phyloP scores from a whole-genome alignment of 2,888 invertebrate species.

The Eudemis profundana region DNA sequence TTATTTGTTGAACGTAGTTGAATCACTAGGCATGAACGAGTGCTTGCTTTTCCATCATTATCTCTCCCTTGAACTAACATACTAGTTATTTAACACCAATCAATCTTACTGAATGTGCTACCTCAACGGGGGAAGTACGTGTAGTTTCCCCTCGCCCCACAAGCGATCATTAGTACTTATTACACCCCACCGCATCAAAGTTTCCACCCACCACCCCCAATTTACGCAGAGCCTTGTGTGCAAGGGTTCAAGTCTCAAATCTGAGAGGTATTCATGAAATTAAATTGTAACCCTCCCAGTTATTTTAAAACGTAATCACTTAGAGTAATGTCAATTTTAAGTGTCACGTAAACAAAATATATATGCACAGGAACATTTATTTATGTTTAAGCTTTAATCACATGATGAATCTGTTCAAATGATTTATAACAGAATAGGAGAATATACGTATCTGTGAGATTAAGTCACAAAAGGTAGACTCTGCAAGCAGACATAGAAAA shows the following conservation, averaged over 20 bases:
- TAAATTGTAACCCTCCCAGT: constrained; percentile 27
- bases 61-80: constrained; percentile 13
- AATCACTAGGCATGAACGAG: background rate
- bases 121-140: constrained; percentile 23
- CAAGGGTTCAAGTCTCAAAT: constrained; percentile 39
- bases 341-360: constrained; percentile 18
- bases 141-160: constrained; percentile 35
- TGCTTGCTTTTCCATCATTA: constrained; percentile 1
- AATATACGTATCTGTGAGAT: background rate
- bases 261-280: constrained; percentile 37
- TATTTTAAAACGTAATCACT: constrained; percentile 36
- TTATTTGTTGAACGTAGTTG: background rate
- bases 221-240: constrained; percentile 14
- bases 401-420: background rate
- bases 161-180: constrained; percentile 44
- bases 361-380: constrained; percentile 5
- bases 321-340: constrained; percentile 24
- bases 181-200: constrained; percentile 44
- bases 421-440: background rate
- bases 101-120: constrained; percentile 31
- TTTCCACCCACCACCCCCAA: constrained; percentile 26
- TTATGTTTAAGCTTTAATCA: background rate
- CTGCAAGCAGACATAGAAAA: background rate
- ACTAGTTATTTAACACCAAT: constrained; percentile 33
- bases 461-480: background rate